A percentile compares a stretch with the other conserved stretches of the same genome.
Conservation (phyloP, 2,888 invertebrate genomes). For the Dolichomitus sp. region DNA sequence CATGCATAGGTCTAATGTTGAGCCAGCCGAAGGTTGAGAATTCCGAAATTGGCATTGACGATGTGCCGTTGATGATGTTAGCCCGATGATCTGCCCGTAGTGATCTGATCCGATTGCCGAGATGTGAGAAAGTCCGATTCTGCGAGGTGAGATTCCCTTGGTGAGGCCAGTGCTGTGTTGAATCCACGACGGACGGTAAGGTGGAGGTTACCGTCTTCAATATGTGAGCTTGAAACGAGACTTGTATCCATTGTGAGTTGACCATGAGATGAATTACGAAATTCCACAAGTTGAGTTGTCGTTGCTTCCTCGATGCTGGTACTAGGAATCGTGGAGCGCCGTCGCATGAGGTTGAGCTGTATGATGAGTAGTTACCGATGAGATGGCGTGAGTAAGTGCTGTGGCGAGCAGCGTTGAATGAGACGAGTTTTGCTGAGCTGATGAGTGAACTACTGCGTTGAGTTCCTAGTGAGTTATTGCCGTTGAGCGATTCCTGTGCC, state of each 20-base stretch:
- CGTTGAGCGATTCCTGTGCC: too few relatives aligned
- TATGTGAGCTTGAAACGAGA: too few relatives aligned
- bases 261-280: too few relatives aligned
- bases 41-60: too few relatives aligned
- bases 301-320: conserved; percentile 52
- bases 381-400: not conserved
- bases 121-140: not conserved
- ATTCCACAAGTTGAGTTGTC: not conserved
- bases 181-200: too few relatives aligned
- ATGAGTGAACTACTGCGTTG: conserved; percentile 21
- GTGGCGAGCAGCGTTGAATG: conserved; percentile 31
- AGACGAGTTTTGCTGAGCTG: not conserved
- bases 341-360: conserved; percentile 22
- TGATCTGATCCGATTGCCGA: too few relatives aligned
- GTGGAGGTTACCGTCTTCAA: too few relatives aligned
- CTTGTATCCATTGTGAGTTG: too few relatives aligned
- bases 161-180: too few relatives aligned
- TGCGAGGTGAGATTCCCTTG: too few relatives aligned
- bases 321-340: conserved; percentile 38
- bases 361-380: conserved; percentile 9
- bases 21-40: too few relatives aligned
- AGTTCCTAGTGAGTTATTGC: not conserved
- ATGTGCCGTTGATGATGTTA: not conserved
- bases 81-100: too few relatives aligned
- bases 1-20: not conserved